Percentiles rank a stretch among this genome's conserved stretches.
Conservation (phyloP, 35 echinoderm and acorn worm species). For the Apostichopus parvimensis region DNA sequence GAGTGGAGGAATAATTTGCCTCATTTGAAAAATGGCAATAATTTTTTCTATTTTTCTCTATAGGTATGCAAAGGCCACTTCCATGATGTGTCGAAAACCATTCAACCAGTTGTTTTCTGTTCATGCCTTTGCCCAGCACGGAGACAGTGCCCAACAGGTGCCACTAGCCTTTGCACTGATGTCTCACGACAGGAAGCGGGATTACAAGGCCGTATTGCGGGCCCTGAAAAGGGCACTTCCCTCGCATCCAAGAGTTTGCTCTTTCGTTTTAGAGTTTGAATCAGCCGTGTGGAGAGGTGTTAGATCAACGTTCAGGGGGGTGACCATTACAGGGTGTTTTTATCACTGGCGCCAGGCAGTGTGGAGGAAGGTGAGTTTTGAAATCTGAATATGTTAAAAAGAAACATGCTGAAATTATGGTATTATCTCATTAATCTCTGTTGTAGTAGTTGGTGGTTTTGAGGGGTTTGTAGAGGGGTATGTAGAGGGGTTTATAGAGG, state of each 20-base stretch:
- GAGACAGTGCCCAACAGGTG: conserved; percentile 47
- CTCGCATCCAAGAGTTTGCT: neutral
- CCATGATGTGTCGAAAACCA: conserved; percentile 37
- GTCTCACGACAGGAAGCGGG: conserved; percentile 39
- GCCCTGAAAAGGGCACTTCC: neutral
- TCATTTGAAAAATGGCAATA: too few species aligned
- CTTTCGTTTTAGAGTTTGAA: conserved; percentile 58
- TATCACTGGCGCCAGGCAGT: conserved; percentile 74
- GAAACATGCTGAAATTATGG: too few species aligned
- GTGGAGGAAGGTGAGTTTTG: conserved; percentile 27
- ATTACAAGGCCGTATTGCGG: conserved; percentile 48
- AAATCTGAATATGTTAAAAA: neutral
- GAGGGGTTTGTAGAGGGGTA: too few species aligned
- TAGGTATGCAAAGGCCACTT: conserved; percentile 61
- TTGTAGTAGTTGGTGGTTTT: too few species aligned
- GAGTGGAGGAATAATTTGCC: too few species aligned
- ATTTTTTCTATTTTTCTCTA: neutral
- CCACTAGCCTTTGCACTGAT: conserved; percentile 70
- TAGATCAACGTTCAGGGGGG: neutral
- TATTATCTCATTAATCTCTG: too few species aligned
- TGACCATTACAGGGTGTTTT: conserved; percentile 20
- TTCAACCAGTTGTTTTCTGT: conserved; percentile 56
- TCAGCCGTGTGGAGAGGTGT: conserved; percentile 32
- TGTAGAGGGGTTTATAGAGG: too few species aligned
- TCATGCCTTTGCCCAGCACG: conserved; percentile 32